Base-by-base conservation (phyloP, 2,888 invertebrate species). In the Epicampocera succincta region DNA sequence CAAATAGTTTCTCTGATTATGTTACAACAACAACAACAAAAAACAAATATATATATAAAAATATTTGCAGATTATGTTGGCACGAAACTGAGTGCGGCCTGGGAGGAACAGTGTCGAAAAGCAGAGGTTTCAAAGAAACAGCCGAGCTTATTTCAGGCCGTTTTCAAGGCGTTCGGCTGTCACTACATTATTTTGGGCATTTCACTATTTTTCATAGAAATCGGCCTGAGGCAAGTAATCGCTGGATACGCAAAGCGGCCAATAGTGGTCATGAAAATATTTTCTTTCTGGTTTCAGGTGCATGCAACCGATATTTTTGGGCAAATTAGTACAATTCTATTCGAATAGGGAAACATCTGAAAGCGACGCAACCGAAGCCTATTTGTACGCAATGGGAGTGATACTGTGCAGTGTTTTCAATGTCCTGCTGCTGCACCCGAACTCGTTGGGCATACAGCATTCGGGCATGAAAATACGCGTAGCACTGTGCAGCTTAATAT, bases 341-440 rank as follows among this genome's bases (percentile, higher is more conserved):
- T 48, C 72, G 9, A 63, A 56, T n/a, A 81, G 21, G 44, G 83
- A 65, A 84, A 79, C 11, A 21, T 82, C n/a, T 71, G 79, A 12
- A 0, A 68, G 77, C n/a, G 73, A 85, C 52, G 44, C 85, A 19
- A 84, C 78, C 3, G 92, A 94, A n/a, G 96, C 97, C 0, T 96
- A 95, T 88, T 88, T 95, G 58, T 96, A 95, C 88, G 96, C 96
- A 0, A 93, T 92, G 0, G 94, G 93, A 0, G 93, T 97, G 52
- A 93, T 96, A 4, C 81, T 94, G 1, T 95, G 95, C 86, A 95
- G 95, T 0, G 93, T 94, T 0, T 86, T 95, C 17, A 95, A 95
- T 86, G 94, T 97, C 29, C 92, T 96, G 82, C 91, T 95, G 6
- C 93, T 95, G 66, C 99, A 99, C 91, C 96, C 96, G 0, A 97